Evolutionary conservation across 2,797 vertebrate species (phyloP).

Genomic region (Microcaecilia unicolor): DNA sequence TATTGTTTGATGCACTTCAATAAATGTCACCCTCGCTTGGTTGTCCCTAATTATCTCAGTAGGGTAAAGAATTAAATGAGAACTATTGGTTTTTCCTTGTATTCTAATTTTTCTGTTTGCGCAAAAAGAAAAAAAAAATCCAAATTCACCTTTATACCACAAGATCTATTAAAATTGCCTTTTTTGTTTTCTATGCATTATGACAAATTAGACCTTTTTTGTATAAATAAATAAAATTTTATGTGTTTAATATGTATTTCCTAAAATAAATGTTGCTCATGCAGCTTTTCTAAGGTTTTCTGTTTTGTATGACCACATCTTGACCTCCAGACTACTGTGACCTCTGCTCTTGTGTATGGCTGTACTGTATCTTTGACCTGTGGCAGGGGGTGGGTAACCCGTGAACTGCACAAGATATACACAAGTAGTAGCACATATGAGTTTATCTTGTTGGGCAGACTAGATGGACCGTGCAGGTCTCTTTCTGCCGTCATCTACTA

Average conservation of each 20-base stretch:
- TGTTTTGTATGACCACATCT: too few species aligned
- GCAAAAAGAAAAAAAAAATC: constrained; percentile 22
- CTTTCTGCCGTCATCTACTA: too few species aligned
- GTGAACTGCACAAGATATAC: too few species aligned
- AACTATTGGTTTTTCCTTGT: constrained; percentile 43
- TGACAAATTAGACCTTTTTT: constrained; percentile 67
- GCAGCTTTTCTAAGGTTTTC: constrained; percentile 23
- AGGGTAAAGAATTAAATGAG: too few species aligned
- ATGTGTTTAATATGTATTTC: constrained; percentile 87
- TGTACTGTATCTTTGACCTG: constrained; percentile 7
- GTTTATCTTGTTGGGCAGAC: too few species aligned
- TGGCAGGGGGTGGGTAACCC: too few species aligned
- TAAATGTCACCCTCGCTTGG: constrained; percentile 22
- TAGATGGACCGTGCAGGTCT: too few species aligned
- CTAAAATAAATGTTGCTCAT: constrained; percentile 88
- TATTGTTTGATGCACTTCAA: constrained; percentile 30
- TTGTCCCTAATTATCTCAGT: constrained; percentile 3
- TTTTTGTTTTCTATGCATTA: constrained; percentile 73
- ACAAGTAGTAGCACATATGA: too few species aligned
- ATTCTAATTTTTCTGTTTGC: constrained; percentile 17
- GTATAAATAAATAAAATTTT: constrained; percentile 76
- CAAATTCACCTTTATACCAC: constrained; percentile 2
- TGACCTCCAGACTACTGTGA: too few species aligned
- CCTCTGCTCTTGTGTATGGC: too few species aligned
- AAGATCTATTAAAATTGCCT: constrained; percentile 57